Conservation (phyloP, 2,113 vertebrate species). For the Neoarius graeffei region DNA sequence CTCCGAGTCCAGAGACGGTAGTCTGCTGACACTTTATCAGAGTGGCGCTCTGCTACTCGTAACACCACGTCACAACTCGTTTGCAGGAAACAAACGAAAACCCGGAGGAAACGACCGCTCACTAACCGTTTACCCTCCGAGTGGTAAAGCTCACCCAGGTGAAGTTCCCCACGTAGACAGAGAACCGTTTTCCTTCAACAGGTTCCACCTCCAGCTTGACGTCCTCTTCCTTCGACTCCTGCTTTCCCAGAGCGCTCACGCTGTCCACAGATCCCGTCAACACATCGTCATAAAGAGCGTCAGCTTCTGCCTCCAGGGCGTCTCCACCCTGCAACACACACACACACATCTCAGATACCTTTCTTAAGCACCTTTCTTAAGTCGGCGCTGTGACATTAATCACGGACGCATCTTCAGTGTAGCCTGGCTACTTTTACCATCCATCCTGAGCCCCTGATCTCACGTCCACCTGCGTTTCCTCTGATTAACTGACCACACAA, state of each 20-base stretch:
- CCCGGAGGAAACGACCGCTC: not conserved
- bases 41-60: not conserved
- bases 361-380: too few relatives aligned
- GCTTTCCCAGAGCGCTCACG: conserved; percentile 61
- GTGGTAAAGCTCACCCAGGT: conserved; percentile 83
- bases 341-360: not conserved
- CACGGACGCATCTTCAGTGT: too few relatives aligned
- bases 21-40: too few relatives aligned
- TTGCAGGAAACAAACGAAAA: not conserved
- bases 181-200: conserved; percentile 65
- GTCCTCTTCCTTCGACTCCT: conserved; percentile 66
- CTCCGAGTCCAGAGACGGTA: too few relatives aligned
- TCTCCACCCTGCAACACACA: conserved; percentile 73
- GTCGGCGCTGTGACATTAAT: too few relatives aligned
- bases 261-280: conserved; percentile 81
- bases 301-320: conserved; percentile 84
- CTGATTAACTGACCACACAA: too few relatives aligned
- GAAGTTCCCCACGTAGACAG: conserved; percentile 90
- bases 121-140: too few relatives aligned
- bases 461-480: too few relatives aligned
- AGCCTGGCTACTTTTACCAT: too few relatives aligned
- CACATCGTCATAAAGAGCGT: conserved; percentile 92
- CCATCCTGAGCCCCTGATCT: too few relatives aligned
- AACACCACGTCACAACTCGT: not conserved
- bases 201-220: conserved; percentile 69